These are phyloP conservation scores for Tinamus guttatus DNA, from an alignment of 2,113 vertebrate species.

Conservation along the genomic window DNA sequence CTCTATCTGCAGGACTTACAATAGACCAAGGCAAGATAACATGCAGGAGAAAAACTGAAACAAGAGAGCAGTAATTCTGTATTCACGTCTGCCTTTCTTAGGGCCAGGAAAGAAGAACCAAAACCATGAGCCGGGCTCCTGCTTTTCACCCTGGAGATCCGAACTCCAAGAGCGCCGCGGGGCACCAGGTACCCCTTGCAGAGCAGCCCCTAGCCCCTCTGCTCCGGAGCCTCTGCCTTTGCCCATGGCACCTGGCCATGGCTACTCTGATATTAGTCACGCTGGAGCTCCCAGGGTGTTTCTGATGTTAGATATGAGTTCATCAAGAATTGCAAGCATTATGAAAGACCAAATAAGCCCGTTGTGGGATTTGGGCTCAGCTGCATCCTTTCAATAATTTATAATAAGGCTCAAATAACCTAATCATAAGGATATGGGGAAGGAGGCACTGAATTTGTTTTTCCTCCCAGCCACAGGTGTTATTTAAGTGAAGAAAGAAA, in stretches of 20 bases:
- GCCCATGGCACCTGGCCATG: too few species aligned
- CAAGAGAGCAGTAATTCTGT: accelerated
- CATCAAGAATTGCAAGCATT: neutral
- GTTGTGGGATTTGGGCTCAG: constrained; percentile 30
- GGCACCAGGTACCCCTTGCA: neutral
- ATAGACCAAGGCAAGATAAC: neutral
- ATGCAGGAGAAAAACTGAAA: neutral
- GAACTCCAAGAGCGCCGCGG: accelerated
- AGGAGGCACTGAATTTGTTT: constrained; percentile 34
- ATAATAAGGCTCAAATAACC: constrained; percentile 39
- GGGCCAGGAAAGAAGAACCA: neutral
- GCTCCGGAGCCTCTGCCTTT: too few species aligned
- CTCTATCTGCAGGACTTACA: neutral
- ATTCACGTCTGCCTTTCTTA: accelerated
- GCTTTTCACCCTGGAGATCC: neutral
- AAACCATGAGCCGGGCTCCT: neutral
- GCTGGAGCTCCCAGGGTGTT: accelerated
- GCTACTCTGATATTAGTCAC: neutral
- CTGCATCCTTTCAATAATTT: constrained; percentile 53
- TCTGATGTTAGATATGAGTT: neutral
- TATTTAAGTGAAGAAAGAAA: neutral
- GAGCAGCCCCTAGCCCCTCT: too few species aligned
- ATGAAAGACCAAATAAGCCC: neutral
- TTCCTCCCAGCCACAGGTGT: constrained; percentile 51
- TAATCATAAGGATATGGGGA: constrained; percentile 44